Conservation (phyloP, 2,888 invertebrate genomes). For the Dorcus hopei region DNA sequence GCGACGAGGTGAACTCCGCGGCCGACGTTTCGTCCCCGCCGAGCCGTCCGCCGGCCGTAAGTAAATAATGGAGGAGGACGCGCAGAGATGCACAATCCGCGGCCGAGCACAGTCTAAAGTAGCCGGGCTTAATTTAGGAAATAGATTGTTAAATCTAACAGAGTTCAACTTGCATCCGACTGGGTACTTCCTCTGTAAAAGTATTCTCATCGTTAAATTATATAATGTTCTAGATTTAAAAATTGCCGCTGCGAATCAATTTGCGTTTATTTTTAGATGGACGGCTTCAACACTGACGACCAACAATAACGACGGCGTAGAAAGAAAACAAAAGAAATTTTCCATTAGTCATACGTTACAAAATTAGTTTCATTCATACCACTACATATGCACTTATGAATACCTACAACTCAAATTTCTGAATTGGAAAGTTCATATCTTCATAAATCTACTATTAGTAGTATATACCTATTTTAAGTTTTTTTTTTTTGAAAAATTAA, state of each 20-base stretch:
- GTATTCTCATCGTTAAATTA: conserved; percentile 50
- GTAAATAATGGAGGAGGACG: conserved; percentile 15
- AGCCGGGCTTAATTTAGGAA: conserved; percentile 48
- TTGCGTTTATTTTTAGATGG: conserved; percentile 30
- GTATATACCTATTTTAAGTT: too few species aligned
- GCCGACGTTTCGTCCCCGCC: too few species aligned
- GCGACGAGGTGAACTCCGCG: too few species aligned
- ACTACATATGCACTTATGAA: too few species aligned
- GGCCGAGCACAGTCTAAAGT: conserved; percentile 14
- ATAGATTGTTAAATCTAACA: conserved; percentile 53
- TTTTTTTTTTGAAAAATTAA: too few species aligned
- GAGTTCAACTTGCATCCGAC: conserved; percentile 52
- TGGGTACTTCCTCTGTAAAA: conserved; percentile 51
- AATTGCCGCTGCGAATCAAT: conserved; percentile 46
- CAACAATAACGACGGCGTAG: neutral
- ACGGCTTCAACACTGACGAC: conserved; percentile 6
- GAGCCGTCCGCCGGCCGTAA: conserved; percentile 2
- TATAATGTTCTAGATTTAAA: conserved; percentile 51
- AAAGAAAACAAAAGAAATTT: neutral
- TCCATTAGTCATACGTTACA: too few species aligned
- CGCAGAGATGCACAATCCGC: conserved; percentile 12
- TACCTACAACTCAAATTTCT: too few species aligned
- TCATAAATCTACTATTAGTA: too few species aligned
- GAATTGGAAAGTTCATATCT: too few species aligned
- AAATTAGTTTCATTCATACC: too few species aligned